These are phyloP conservation scores for Dendrolimus pini DNA, from an alignment of 2,888 invertebrate species.

Conservation along the genomic window DNA sequence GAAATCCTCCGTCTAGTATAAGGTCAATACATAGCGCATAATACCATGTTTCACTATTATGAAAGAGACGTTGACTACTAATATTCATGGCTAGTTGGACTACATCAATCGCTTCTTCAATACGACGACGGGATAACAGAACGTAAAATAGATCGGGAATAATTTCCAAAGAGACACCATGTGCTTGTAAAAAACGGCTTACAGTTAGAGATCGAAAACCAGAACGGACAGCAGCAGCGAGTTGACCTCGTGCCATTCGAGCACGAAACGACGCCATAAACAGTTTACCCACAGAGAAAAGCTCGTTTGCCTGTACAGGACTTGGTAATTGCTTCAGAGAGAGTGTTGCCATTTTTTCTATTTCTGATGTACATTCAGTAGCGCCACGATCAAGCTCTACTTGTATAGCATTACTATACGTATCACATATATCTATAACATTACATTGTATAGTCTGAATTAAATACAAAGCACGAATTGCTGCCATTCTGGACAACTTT, in stretches of 20 bases:
- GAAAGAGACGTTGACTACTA: conserved; percentile 27
- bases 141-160: conserved; percentile 63
- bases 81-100: conserved; percentile 43
- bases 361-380: conserved; percentile 40
- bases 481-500: conserved; percentile 37
- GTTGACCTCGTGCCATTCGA: conserved; percentile 44
- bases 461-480: conserved; percentile 43
- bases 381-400: conserved; percentile 58
- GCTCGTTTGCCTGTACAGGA: conserved; percentile 55
- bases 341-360: conserved; percentile 46
- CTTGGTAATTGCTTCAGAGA: conserved; percentile 37
- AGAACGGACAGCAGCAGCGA: conserved; percentile 45
- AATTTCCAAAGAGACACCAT: conserved; percentile 52
- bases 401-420: conserved; percentile 62
- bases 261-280: conserved; percentile 60
- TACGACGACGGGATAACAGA: conserved; percentile 53
- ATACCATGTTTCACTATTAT: conserved; percentile 67
- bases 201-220: conserved; percentile 57
- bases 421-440: conserved; percentile 56
- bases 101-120: conserved; percentile 68
- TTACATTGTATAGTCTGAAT: conserved; percentile 49
- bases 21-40: conserved; percentile 76
- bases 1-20: conserved; percentile 74
- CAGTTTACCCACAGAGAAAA: conserved; percentile 60
- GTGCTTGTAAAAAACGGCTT: conserved; percentile 57